phyloP scores from a whole-genome alignment of 2,888 invertebrate genomes.

The Trissolcus japonicus region DNA sequence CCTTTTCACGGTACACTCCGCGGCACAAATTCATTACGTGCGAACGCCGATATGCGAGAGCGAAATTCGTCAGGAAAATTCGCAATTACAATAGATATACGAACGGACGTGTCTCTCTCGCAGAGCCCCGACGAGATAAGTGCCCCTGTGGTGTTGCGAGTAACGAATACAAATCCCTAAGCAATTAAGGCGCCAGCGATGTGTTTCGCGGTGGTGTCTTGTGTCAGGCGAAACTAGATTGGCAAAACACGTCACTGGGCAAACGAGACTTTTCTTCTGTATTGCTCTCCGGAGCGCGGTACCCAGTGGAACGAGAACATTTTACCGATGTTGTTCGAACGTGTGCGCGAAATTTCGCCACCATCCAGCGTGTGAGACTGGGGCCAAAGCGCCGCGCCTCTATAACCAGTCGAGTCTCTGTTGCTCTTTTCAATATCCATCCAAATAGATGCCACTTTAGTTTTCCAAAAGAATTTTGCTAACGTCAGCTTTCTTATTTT shows the following conservation, averaged over 20 bases:
- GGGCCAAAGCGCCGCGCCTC: too few species aligned
- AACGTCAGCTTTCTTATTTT: too few species aligned
- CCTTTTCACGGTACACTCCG: slow-evolving; percentile 44
- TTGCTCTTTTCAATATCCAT: too few species aligned
- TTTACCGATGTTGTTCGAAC: slow-evolving; percentile 22
- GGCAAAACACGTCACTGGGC: slow-evolving; percentile 50
- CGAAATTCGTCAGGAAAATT: slow-evolving; percentile 58
- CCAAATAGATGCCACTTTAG: too few species aligned
- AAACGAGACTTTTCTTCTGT: slow-evolving; percentile 47
- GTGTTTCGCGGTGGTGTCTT: slow-evolving; percentile 59
- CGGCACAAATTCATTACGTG: slow-evolving; percentile 49
- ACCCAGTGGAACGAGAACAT: slow-evolving; percentile 31
- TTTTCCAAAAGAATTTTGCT: too few species aligned
- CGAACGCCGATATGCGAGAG: slow-evolving; percentile 41
- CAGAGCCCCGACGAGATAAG: slow-evolving; percentile 50
- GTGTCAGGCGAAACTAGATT: slow-evolving; percentile 47
- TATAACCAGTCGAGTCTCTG: too few species aligned
- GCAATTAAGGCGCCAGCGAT: slow-evolving; percentile 70
- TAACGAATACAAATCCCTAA: slow-evolving; percentile 71
- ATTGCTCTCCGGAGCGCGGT: slow-evolving; percentile 24
- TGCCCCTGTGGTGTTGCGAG: slow-evolving; percentile 64
- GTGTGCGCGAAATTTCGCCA: slow-evolving; percentile 5
- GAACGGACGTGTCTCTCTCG: slow-evolving; percentile 35
- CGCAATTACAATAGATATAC: slow-evolving; percentile 58
- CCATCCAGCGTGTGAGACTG: too few species aligned